These are phyloP conservation scores for Melospiza georgiana DNA, from an alignment of 2,113 vertebrate genomes.

Conservation along the genomic window DNA sequence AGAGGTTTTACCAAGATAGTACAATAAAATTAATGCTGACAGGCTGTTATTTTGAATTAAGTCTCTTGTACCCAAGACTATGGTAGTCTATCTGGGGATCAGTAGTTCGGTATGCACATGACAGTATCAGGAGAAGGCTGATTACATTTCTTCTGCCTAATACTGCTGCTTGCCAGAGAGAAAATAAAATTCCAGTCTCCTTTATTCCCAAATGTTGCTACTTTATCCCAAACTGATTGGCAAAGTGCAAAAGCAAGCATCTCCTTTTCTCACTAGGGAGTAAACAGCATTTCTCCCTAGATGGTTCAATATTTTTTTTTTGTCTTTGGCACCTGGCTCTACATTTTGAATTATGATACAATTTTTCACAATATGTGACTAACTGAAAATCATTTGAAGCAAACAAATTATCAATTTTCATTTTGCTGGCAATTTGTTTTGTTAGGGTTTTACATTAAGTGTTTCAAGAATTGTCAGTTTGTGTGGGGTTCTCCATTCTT, in stretches of 20 bases:
- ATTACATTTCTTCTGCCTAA: neutral
- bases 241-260: neutral
- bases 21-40: neutral
- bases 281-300: neutral
- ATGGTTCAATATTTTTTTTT: neutral
- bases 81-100: neutral
- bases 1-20: neutral
- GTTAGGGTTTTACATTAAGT: neutral
- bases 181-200: neutral
- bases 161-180: neutral
- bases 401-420: slow-evolving; percentile 37
- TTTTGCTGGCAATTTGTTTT: slow-evolving; percentile 17
- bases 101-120: neutral
- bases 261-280: neutral
- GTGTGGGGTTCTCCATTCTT: neutral
- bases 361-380: neutral
- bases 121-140: neutral
- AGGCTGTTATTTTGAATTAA: neutral
- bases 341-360: neutral
- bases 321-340: neutral
- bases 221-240: neutral
- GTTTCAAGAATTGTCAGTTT: slow-evolving; percentile 17
- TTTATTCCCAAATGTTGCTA: neutral
- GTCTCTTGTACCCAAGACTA: neutral
- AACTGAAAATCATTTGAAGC: neutral